phyloP scores from a whole-genome alignment of 2,888 invertebrate genomes.

The Sphecodes monilicornis region DNA sequence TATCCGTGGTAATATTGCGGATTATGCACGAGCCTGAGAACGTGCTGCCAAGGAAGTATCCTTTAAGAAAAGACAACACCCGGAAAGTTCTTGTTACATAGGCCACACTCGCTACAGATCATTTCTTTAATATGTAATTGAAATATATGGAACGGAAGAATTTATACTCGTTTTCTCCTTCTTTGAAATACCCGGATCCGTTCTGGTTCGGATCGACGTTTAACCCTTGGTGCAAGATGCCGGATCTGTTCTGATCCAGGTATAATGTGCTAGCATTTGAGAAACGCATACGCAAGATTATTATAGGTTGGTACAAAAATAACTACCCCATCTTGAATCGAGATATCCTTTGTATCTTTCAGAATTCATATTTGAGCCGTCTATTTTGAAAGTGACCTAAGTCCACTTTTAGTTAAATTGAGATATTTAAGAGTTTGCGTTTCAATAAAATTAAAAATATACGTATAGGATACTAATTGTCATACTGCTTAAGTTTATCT shows the following conservation, averaged over 20 bases:
- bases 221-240: not conserved
- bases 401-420: too few relatives aligned
- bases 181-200: not conserved
- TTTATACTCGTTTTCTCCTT: not conserved
- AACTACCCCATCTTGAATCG: too few relatives aligned
- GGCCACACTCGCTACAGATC: not conserved
- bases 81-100: slow-evolving; percentile 27
- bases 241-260: not conserved
- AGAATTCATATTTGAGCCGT: too few relatives aligned
- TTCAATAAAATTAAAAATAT: too few relatives aligned
- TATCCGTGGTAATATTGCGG: slow-evolving; percentile 53
- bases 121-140: not conserved
- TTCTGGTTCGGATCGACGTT: not conserved
- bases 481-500: too few relatives aligned
- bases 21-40: slow-evolving; percentile 57
- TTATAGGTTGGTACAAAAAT: not conserved
- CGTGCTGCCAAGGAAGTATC: slow-evolving; percentile 47
- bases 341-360: too few relatives aligned
- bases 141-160: not conserved
- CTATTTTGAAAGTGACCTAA: too few relatives aligned
- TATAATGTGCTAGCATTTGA: not conserved
- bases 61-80: slow-evolving; percentile 21
- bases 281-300: not conserved
- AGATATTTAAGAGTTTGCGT: too few relatives aligned
- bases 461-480: too few relatives aligned